Evolutionary conservation across 2,797 vertebrate genomes (phyloP).

Genomic region (Coilia nasus): DNA sequence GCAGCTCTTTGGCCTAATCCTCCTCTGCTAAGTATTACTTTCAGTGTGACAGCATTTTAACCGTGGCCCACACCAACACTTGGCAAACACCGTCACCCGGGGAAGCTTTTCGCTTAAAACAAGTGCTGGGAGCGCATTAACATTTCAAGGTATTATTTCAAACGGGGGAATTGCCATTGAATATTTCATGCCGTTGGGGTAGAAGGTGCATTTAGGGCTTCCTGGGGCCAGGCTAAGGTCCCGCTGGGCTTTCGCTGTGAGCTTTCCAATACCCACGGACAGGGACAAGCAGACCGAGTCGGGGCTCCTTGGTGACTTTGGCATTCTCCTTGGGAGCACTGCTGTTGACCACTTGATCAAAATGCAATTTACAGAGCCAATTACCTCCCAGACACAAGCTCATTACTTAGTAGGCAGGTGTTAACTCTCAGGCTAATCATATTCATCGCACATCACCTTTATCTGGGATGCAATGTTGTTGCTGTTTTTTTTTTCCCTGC

Average conservation of each 20-base stretch:
- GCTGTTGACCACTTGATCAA: constrained; percentile 9
- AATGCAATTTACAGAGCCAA: constrained; percentile 16
- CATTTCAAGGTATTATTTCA: constrained; percentile 74
- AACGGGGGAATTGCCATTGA: constrained; percentile 67
- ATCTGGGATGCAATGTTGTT: constrained; percentile 3
- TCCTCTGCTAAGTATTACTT: constrained; percentile 55
- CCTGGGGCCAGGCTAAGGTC: constrained; percentile 1
- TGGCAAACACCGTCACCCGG: constrained; percentile 61
- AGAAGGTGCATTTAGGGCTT: constrained; percentile 52
- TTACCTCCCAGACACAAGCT: constrained; percentile 24
- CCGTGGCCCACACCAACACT: constrained; percentile 30
- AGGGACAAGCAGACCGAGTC: not conserved
- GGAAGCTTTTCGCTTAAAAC: constrained; percentile 67
- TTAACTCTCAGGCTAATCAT: not conserved
- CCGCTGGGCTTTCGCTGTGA: not conserved
- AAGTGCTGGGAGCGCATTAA: constrained; percentile 66
- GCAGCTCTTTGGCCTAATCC: constrained; percentile 44
- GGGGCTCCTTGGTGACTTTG: not conserved
- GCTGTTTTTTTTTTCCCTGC: not conserved
- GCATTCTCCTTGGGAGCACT: not conserved
- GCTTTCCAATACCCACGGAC: not conserved
- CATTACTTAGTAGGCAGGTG: constrained; percentile 27
- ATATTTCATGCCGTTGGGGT: constrained; percentile 67
- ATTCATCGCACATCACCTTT: constrained; percentile 21
- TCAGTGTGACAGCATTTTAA: constrained; percentile 56